These are phyloP conservation scores for Corynorhinus townsendii DNA, from an alignment of 2,113 vertebrate species.

Conservation along the genomic window DNA sequence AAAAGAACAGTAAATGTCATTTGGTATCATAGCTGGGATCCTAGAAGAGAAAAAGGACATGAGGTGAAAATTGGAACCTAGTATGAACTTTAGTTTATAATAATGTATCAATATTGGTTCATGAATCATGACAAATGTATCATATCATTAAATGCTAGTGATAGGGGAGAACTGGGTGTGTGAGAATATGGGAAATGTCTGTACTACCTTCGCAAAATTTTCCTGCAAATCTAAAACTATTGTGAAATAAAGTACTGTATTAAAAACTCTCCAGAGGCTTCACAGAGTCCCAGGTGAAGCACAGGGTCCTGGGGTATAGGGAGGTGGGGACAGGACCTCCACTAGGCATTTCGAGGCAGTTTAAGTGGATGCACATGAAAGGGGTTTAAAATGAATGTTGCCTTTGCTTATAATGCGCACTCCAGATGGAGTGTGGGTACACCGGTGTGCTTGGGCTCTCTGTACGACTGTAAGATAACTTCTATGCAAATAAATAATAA, in stretches of 20 bases:
- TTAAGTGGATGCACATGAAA: neutral
- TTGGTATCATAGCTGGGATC: neutral
- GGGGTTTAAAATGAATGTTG: neutral
- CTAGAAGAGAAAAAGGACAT: neutral
- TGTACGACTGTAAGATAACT: neutral
- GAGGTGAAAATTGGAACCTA: neutral
- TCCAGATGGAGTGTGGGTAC: neutral
- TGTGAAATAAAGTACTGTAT: neutral
- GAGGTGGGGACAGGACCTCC: accelerated
- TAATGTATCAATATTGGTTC: neutral
- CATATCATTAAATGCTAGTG: neutral
- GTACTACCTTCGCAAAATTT: neutral
- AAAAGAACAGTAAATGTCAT: neutral
- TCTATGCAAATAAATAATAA: neutral
- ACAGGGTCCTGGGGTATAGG: no score
- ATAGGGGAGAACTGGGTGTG: neutral
- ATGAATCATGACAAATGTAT: neutral
- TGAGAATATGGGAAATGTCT: neutral
- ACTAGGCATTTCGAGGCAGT: neutral
- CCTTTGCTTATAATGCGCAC: neutral
- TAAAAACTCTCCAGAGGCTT: neutral
- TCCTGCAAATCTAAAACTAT: neutral
- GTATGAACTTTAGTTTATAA: neutral
- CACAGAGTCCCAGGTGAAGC: neutral
- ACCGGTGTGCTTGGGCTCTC: neutral